phyloP scores from a whole-genome alignment of 1,140 invertebrate species.

The Habropoda laboriosa region DNA sequence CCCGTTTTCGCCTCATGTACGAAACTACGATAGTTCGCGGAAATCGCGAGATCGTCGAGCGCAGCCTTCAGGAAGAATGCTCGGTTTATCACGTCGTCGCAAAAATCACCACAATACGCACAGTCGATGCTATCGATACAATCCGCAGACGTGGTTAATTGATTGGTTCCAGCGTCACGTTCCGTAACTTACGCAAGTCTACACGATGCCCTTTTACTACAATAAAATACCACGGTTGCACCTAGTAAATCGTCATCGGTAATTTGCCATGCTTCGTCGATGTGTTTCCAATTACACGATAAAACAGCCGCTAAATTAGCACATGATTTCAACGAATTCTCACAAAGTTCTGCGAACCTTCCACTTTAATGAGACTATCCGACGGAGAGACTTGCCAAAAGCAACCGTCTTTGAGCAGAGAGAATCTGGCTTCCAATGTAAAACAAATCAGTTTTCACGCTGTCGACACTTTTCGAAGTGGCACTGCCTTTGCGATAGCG shows the following conservation, averaged over 20 bases:
- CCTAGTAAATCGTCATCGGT: background rate
- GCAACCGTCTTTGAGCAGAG: no score
- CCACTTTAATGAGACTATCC: no score
- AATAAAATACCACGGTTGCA: background rate
- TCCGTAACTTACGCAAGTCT: no score
- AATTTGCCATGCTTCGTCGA: background rate
- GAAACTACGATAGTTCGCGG: slow-evolving; percentile 48
- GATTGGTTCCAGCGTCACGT: background rate
- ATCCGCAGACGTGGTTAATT: background rate
- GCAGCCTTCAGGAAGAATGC: background rate
- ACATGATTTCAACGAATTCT: no score
- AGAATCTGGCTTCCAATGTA: no score
- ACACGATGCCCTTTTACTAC: background rate
- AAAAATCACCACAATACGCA: background rate
- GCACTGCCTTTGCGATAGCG: no score
- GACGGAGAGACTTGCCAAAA: no score
- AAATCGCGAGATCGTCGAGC: slow-evolving; percentile 36
- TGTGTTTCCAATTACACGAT: background rate
- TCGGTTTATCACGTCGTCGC: background rate
- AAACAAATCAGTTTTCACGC: no score
- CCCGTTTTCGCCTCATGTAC: slow-evolving; percentile 2
- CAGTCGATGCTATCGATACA: background rate
- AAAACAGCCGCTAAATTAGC: no score
- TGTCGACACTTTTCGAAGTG: no score
- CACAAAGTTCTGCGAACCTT: no score